phyloP scores from a whole-genome alignment of 2,797 vertebrate species.

The Tinamus major region DNA sequence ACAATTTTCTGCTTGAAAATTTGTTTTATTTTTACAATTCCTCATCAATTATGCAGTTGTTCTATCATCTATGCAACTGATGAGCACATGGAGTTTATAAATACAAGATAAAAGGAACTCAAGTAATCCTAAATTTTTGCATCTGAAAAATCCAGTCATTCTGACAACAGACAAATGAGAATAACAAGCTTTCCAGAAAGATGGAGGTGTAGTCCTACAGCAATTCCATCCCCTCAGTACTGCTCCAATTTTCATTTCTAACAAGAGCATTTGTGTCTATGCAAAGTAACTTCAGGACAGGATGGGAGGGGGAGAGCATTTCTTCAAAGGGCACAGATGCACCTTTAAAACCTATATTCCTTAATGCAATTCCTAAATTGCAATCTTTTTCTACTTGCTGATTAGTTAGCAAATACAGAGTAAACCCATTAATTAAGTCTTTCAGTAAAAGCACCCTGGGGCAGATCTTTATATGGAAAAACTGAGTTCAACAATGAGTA shows the following conservation, averaged over 20 bases:
- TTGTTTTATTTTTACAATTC: neutral
- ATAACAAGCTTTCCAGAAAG: neutral
- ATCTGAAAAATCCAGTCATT: neutral
- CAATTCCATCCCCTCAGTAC: neutral
- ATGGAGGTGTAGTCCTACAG: neutral
- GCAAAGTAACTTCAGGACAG: neutral
- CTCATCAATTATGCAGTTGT: neutral
- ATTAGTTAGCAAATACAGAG: neutral
- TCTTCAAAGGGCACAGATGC: neutral
- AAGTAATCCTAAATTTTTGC: neutral
- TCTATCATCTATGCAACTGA: neutral
- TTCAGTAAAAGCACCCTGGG: neutral
- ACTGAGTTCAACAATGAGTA: neutral
- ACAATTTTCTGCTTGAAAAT: neutral
- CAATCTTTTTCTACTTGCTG: neutral
- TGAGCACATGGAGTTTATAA: neutral
- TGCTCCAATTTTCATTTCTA: neutral
- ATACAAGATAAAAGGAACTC: neutral
- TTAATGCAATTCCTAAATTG: neutral
- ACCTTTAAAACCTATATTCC: neutral
- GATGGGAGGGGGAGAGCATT: neutral
- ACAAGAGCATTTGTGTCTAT: neutral
- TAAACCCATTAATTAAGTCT: neutral
- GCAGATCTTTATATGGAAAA: conserved; percentile 6
- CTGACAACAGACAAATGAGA: neutral